phyloP scores from a whole-genome alignment of 2,797 vertebrate genomes.

The Falco rusticolus region DNA sequence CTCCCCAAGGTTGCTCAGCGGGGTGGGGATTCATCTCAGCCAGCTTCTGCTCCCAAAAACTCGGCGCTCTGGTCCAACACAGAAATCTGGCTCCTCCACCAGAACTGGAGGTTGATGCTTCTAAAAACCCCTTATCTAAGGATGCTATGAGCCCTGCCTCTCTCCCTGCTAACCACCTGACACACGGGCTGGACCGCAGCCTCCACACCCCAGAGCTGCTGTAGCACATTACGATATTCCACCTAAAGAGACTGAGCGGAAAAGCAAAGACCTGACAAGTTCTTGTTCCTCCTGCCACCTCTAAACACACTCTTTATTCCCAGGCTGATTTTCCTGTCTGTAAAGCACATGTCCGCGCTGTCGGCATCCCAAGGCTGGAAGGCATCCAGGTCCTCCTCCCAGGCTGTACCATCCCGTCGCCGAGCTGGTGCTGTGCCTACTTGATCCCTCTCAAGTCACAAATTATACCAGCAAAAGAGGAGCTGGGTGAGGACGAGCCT shows the following conservation, averaged over 20 bases:
- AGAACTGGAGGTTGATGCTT: background rate
- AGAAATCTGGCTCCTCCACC: background rate
- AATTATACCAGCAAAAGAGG: accelerated
- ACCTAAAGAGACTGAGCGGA: background rate
- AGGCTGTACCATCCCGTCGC: background rate
- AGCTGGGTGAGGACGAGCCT: background rate
- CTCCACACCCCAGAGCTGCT: background rate
- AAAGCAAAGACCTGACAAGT: background rate
- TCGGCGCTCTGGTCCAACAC: background rate
- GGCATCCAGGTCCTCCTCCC: background rate
- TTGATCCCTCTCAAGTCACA: background rate
- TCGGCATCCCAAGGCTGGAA: background rate
- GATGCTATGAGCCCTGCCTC: accelerated
- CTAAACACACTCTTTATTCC: accelerated
- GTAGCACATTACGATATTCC: accelerated
- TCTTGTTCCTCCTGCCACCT: background rate
- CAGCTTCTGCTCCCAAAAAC: background rate
- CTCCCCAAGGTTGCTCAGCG: background rate
- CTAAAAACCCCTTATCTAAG: background rate
- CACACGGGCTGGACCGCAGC: accelerated
- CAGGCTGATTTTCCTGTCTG: background rate
- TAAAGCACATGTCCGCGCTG: accelerated
- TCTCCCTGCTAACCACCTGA: background rate
- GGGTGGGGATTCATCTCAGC: background rate
- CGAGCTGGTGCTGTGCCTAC: background rate